Percentiles rank a stretch among this genome's conserved stretches.
phyloP scores from a whole-genome alignment of 2,797 vertebrate genomes.

The Poeciliopsis turneri region DNA sequence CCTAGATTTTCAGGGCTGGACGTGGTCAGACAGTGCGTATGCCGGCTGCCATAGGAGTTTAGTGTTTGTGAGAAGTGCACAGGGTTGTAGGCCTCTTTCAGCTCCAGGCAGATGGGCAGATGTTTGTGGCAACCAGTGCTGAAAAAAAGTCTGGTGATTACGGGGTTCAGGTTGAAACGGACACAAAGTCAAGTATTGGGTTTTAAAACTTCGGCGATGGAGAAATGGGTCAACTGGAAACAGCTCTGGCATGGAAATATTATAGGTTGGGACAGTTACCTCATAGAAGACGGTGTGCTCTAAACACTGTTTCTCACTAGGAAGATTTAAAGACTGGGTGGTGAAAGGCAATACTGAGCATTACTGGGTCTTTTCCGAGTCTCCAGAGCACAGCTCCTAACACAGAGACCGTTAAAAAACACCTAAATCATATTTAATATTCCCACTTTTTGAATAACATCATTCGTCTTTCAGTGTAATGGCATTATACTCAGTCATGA shows the following conservation, averaged over 20 bases:
- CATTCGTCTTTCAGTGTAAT: background rate
- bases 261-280: slow-evolving; percentile 69
- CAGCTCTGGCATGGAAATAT: slow-evolving; percentile 66
- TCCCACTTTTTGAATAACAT: slow-evolving; percentile 19
- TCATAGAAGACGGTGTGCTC: slow-evolving; percentile 67
- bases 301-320: slow-evolving; percentile 57
- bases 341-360: slow-evolving; percentile 39
- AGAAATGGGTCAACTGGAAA: slow-evolving; percentile 82
- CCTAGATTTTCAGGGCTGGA: slow-evolving; percentile 18
- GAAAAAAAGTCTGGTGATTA: slow-evolving; percentile 73
- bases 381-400: slow-evolving; percentile 15
- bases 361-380: slow-evolving; percentile 13
- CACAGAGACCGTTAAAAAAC: slow-evolving; percentile 12
- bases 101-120: slow-evolving; percentile 61
- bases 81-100: slow-evolving; percentile 39
- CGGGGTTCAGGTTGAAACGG: slow-evolving; percentile 69
- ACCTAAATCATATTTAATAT: slow-evolving; percentile 12
- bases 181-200: slow-evolving; percentile 62
- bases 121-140: slow-evolving; percentile 48
- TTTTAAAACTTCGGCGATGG: slow-evolving; percentile 59
- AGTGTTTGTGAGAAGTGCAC: slow-evolving; percentile 27
- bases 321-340: slow-evolving; percentile 39
- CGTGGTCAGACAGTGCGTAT: slow-evolving; percentile 20
- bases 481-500: slow-evolving; percentile 3
- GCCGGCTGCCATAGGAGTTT: slow-evolving; percentile 22